Base-by-base conservation (phyloP, 2,113 vertebrate species). In the Romanogobio albipinnatus region DNA sequence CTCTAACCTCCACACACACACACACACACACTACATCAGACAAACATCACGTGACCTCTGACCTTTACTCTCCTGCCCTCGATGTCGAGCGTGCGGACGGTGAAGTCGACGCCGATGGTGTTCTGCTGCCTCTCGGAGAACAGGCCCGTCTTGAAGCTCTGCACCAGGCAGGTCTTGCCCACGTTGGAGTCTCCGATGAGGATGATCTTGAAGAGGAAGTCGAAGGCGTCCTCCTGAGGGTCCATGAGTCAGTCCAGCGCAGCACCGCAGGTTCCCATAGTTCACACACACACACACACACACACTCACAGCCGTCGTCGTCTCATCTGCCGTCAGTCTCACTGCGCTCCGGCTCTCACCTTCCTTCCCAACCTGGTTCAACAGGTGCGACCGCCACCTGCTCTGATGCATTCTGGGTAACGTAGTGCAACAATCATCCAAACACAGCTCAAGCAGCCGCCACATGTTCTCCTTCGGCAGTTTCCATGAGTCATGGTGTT, bases 91-190 rank as follows among this genome's bases (percentile, higher is more conserved):
- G 97, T 97, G 29, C 96, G 95, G 13, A 99, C 97, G 0, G 96
- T 97, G 91, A 99, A 99, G 90, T 99, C 98, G 73, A 99, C 98
- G 0, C 98, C 98, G 0, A 99, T 99, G 3, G 98, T 99, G 93
- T 98, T 99, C 89, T 99, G 97, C 88, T 98, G 97, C 1, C 89
- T 94, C 90, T 96, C 96, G 0, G 89, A 90, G 92, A 95, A 99
- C 78, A 93, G 86, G 13, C 97, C 97, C 0, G 96, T 96, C 82
- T 95, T 97, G 93, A 99, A 99, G 64, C 96, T 96, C 86, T 99
- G 98, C 24, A 99, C 97, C 90, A 99, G 95, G 5, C 97, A 98
- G 0, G 98, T 99, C 92, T 99, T 99, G 1, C 98, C 98, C 73
- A 99, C 98, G 0, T 99, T 97, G 3, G 98, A 97, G 89, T 99